Base-by-base conservation (phyloP, 1,140 invertebrate genomes). In the Sycophaga agraensis region DNA sequence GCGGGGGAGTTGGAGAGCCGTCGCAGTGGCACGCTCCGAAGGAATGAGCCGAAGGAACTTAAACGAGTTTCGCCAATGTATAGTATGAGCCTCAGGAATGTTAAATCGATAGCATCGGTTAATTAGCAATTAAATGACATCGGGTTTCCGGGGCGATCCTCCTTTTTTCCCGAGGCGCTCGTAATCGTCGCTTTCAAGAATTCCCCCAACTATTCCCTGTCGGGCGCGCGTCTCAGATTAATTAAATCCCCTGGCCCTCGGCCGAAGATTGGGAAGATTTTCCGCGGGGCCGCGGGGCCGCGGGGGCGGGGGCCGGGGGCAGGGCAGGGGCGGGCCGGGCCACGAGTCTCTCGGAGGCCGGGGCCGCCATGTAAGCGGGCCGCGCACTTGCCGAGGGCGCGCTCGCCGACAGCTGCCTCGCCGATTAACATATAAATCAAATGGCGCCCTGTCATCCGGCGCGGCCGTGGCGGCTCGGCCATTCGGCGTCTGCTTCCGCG, bases 341-440 rank as follows among this genome's bases (percentile, higher is more conserved):
- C n/a, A n/a, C n/a, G n/a, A n/a, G n/a, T n/a, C n/a, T n/a, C n/a
- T n/a, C n/a, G n/a, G n/a, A 31, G 28, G 28, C 28, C 5, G 40
- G 22, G 14, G 22, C n/a, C 12, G 16, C 35, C 14, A n/a, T n/a
- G n/a, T n/a, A n/a, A n/a, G n/a, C 24, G 37, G 6, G 40, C 31
- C 43, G 64, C 46, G 34, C 59, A 63, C 56, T 65, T 53, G 58
- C 40, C 21, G 34, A 59, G 34, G 55, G 50, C 31, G 43, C 40
- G 35, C 40, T 49, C 43, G 51, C 21, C 65, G 67, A 68, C 67
- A 68, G 65, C 67, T 68, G 67, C 62, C 62, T 63, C n/a, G 53
- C n/a, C 64, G 67, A 68, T 68, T 68, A 68, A 68, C 67, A 68
- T 68, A 68, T 68, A 68, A 66, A 68, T 68, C 67, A 68, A 68